phyloP scores from a whole-genome alignment of 2,797 vertebrate species.

The Protosalanx chinensis region DNA sequence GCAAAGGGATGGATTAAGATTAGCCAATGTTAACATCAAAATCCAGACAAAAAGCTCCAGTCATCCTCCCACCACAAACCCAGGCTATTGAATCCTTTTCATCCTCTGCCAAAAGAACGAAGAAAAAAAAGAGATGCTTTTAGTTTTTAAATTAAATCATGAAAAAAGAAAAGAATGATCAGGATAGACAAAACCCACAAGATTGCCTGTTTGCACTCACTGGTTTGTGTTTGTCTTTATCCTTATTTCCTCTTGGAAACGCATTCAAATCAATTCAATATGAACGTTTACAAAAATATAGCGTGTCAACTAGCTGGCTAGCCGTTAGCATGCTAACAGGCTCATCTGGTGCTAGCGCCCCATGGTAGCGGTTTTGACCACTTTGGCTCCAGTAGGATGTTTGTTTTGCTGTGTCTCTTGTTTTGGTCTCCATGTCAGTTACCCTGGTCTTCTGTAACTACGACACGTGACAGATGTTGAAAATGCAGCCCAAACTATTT shows the following conservation, averaged over 20 bases:
- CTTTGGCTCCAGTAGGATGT: conserved; percentile 49
- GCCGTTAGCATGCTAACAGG: conserved; percentile 48
- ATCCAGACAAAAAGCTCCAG: conserved; percentile 60
- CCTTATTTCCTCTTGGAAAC: conserved; percentile 63
- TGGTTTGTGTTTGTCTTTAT: conserved; percentile 61
- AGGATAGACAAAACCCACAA: conserved; percentile 51
- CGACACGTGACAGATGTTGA: conserved; percentile 49
- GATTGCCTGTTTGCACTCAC: conserved; percentile 53
- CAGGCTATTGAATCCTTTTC: conserved; percentile 43
- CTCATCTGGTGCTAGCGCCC: conserved; percentile 41
- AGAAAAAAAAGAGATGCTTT: conserved; percentile 18
- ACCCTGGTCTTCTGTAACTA: conserved; percentile 36
- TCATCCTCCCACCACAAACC: conserved; percentile 47
- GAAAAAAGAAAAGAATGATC: conserved; percentile 54
- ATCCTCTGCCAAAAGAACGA: conserved; percentile 65
- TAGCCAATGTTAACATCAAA: conserved; percentile 42
- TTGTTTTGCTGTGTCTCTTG: conserved; percentile 55
- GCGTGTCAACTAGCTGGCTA: conserved; percentile 38
- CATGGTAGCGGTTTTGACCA: conserved; percentile 45
- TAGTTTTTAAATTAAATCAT: conserved; percentile 64
- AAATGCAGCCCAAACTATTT: conserved; percentile 36
- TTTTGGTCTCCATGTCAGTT: conserved; percentile 42
- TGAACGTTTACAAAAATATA: conserved; percentile 58
- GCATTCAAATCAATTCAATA: conserved; percentile 61
- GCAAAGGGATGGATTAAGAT: conserved; percentile 50